phyloP scores from a whole-genome alignment of 2,113 vertebrate genomes.

The Sisor rabdophorus region DNA sequence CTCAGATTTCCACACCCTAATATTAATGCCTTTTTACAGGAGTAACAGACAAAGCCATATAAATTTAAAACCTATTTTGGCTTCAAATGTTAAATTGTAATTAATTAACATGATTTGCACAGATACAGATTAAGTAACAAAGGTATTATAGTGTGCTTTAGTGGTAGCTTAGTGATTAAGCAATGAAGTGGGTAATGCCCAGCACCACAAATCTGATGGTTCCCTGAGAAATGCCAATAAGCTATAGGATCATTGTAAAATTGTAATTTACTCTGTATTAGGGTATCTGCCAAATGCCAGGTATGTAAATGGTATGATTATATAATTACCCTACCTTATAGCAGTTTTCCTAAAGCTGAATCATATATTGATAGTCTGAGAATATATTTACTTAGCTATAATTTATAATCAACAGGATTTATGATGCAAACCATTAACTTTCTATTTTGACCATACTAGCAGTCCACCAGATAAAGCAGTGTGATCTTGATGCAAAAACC shows the following conservation, averaged over 20 bases:
- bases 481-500: not conserved
- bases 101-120: not conserved
- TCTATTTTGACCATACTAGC: not conserved
- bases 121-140: not conserved
- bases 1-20: slow-evolving; percentile 44
- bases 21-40: slow-evolving; percentile 31
- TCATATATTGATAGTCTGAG: not conserved
- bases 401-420: not conserved
- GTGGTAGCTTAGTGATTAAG: too few species aligned
- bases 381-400: not conserved
- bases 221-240: too few species aligned
- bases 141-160: not conserved
- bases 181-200: too few species aligned
- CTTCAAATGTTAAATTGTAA: not conserved
- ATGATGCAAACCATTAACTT: not conserved
- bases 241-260: too few species aligned
- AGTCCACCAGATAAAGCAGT: not conserved
- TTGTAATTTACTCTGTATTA: too few species aligned
- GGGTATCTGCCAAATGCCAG: too few species aligned
- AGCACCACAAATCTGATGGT: too few species aligned
- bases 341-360: not conserved
- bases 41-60: slow-evolving; percentile 15
- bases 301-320: not conserved
- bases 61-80: not conserved
- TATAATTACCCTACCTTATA: not conserved